Percentiles rank a stretch among this genome's conserved stretches.
phyloP scores from a whole-genome alignment of 2,888 invertebrate genomes.

The Mesorhabditis spiculigera region DNA sequence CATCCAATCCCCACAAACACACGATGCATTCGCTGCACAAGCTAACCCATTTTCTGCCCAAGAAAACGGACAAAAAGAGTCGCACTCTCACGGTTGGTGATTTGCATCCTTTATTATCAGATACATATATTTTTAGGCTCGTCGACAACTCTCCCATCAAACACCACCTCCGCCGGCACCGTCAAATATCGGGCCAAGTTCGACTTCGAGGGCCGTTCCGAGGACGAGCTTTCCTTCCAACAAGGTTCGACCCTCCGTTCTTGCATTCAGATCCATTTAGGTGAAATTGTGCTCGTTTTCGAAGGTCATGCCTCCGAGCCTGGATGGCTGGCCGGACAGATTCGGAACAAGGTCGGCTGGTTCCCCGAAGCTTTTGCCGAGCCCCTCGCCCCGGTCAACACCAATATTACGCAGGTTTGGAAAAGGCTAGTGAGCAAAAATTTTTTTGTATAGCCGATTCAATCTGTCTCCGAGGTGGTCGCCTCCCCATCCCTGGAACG shows the following conservation, averaged over 20 bases:
- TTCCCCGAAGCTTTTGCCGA: slow-evolving; percentile 62
- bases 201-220: slow-evolving; percentile 85
- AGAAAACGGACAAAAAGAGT: too few relatives aligned
- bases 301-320: slow-evolving; percentile 83
- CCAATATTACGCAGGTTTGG: slow-evolving; percentile 14
- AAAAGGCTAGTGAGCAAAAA: slow-evolving; percentile 3
- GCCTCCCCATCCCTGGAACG: slow-evolving; percentile 37
- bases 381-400: slow-evolving; percentile 36
- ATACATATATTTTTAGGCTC: not conserved
- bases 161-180: slow-evolving; percentile 57
- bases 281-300: slow-evolving; percentile 79
- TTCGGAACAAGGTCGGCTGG: slow-evolving; percentile 73
- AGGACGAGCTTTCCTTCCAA: slow-evolving; percentile 61
- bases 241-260: slow-evolving; percentile 11
- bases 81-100: too few relatives aligned
- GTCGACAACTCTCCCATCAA: not conserved
- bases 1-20: too few relatives aligned
- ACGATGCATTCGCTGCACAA: too few relatives aligned
- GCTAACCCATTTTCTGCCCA: too few relatives aligned
- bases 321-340: slow-evolving; percentile 92
- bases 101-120: too few relatives aligned
- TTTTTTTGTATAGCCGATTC: slow-evolving; percentile 25
- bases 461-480: slow-evolving; percentile 22
- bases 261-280: slow-evolving; percentile 59
- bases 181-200: slow-evolving; percentile 82